These are phyloP conservation scores for Schizotus pectinicornis DNA, from an alignment of 2,888 invertebrate genomes.

Conservation along the genomic window DNA sequence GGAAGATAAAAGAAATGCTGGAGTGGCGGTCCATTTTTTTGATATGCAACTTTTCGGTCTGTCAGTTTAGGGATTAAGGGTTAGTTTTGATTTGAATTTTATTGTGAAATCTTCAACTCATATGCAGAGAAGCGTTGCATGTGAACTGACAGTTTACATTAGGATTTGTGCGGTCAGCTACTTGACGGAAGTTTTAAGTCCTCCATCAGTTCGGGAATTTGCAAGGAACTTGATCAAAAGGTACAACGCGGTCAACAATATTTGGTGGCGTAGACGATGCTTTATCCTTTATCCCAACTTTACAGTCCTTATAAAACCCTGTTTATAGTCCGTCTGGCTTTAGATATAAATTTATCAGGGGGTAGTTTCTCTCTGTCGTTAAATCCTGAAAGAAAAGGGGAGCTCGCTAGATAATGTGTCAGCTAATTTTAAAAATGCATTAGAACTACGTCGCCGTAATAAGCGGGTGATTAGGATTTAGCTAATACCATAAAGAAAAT, in stretches of 20 bases:
- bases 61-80: constrained; percentile 25
- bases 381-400: constrained; percentile 1
- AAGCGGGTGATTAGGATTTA: constrained; percentile 7
- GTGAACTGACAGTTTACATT: constrained; percentile 32
- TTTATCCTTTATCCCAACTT: neutral
- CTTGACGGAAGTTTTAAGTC: constrained; percentile 22
- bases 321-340: constrained; percentile 12
- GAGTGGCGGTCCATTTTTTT: constrained; percentile 1
- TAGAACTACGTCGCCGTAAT: neutral
- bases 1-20: neutral
- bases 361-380: constrained; percentile 1
- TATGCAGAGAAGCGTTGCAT: constrained; percentile 27
- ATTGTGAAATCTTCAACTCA: constrained; percentile 23
- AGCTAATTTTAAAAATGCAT: constrained; percentile 14
- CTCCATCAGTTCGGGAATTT: constrained; percentile 14
- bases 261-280: neutral
- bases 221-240: neutral
- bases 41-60: constrained; percentile 14
- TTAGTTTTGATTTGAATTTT: constrained; percentile 32
- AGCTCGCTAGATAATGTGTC: neutral
- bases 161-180: constrained; percentile 28
- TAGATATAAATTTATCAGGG: constrained; percentile 15
- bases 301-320: constrained; percentile 3
- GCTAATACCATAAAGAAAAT: constrained; percentile 3
- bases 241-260: too few relatives aligned